These are phyloP conservation scores for Aspidiotus rigidus DNA, from an alignment of 2,888 invertebrate genomes.

Conservation along the genomic window DNA sequence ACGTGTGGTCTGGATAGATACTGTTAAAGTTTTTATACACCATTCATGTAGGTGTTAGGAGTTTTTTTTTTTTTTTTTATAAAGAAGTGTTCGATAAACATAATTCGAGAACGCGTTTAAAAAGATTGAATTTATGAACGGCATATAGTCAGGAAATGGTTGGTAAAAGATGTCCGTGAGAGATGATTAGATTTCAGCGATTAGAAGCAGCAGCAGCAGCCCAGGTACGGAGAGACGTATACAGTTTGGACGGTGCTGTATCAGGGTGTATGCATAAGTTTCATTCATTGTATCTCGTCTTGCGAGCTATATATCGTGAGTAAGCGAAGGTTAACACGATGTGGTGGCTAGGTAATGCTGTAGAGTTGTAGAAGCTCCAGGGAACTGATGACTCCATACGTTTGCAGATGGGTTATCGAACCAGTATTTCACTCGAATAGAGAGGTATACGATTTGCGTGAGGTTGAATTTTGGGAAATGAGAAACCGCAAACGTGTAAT, in stretches of 20 bases:
- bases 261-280: too few relatives aligned
- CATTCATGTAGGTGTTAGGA: slow-evolving; percentile 3
- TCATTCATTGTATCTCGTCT: too few relatives aligned
- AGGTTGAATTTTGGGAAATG: too few relatives aligned
- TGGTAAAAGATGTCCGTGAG: neutral
- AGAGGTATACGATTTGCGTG: too few relatives aligned
- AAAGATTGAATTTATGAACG: neutral
- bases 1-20: slow-evolving; percentile 27
- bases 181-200: slow-evolving; percentile 3
- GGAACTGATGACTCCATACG: too few relatives aligned
- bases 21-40: slow-evolving; percentile 18
- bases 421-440: too few relatives aligned
- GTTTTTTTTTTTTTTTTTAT: slow-evolving; percentile 1
- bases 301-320: too few relatives aligned
- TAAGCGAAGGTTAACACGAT: too few relatives aligned
- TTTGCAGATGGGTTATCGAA: too few relatives aligned
- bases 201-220: neutral
- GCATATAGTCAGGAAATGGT: neutral
- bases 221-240: neutral
- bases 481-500: too few relatives aligned
- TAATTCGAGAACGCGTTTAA: slow-evolving; percentile 12
- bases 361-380: too few relatives aligned
- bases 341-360: too few relatives aligned
- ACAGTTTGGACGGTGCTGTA: neutral
- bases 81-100: slow-evolving; percentile 29